Percentiles rank a stretch among this genome's conserved stretches.
Conservation (phyloP, 2,888 invertebrate genomes). For the Caenorhabditis sulstoni region DNA sequence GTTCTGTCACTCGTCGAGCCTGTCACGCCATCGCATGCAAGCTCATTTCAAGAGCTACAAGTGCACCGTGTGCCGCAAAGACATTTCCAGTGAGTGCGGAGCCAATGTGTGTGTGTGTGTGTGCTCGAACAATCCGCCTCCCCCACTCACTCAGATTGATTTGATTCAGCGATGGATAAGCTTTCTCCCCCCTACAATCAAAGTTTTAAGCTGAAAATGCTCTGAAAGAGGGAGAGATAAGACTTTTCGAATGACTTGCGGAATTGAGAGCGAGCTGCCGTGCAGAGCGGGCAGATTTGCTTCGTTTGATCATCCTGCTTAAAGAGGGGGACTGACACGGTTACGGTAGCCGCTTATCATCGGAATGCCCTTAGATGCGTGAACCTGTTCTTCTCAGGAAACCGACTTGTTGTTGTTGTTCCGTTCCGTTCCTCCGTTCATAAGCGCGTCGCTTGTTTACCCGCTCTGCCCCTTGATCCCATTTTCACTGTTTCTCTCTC, state of each 20-base stretch:
- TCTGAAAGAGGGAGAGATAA: slow-evolving; percentile 1
- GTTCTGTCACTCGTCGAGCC: slow-evolving; percentile 77
- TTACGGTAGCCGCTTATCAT: no score
- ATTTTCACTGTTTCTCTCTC: background rate
- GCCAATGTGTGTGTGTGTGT: no score
- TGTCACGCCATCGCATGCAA: slow-evolving; percentile 78
- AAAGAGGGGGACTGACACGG: no score
- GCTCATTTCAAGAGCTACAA: slow-evolving; percentile 77
- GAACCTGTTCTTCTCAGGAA: background rate
- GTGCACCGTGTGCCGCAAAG: slow-evolving; percentile 76
- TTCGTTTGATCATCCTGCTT: slow-evolving; percentile 9
- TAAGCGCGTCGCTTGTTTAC: background rate
- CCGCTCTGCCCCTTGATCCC: background rate
- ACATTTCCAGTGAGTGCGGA: slow-evolving; percentile 74
- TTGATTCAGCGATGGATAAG: background rate
- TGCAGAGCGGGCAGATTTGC: background rate
- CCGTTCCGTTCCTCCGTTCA: background rate
- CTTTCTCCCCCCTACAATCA: slow-evolving; percentile 11
- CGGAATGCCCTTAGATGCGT: no score
- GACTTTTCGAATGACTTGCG: background rate
- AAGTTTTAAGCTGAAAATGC: slow-evolving; percentile 11
- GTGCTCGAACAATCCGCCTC: no score
- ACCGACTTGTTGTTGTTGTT: background rate
- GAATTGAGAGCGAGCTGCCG: slow-evolving; percentile 1
- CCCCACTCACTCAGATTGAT: background rate